These are phyloP conservation scores for Amia ocellicauda DNA, from an alignment of 2,113 vertebrate genomes.

Conservation along the genomic window DNA sequence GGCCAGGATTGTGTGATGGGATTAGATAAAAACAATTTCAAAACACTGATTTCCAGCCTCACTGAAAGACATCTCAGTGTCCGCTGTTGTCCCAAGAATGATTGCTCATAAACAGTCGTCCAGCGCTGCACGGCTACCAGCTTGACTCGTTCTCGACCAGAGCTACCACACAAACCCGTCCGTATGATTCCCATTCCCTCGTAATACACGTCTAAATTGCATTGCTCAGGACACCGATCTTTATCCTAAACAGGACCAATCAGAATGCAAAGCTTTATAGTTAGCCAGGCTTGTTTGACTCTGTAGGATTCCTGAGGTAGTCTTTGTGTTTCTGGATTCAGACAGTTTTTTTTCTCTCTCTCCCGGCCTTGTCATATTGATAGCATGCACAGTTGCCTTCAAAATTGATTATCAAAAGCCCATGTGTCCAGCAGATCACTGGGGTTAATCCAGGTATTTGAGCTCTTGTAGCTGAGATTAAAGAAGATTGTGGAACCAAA, in stretches of 20 bases:
- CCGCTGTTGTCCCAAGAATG: not conserved
- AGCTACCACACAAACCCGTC: too few species aligned
- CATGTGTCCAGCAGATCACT: slow-evolving; percentile 13
- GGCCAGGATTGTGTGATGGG: not conserved
- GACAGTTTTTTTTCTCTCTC: not conserved
- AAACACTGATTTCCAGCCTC: not conserved
- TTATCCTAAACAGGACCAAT: too few species aligned
- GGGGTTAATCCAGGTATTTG: slow-evolving; percentile 25
- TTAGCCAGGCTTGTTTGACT: too few species aligned
- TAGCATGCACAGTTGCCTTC: slow-evolving; percentile 1
- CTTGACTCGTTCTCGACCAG: too few species aligned
- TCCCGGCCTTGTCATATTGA: slow-evolving; percentile 12
- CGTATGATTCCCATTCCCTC: too few species aligned
- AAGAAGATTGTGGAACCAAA: slow-evolving; percentile 1
- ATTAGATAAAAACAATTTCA: not conserved
- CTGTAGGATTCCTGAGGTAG: too few species aligned
- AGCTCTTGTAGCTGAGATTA: slow-evolving; percentile 20
- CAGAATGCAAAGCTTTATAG: too few species aligned
- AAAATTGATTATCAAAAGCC: slow-evolving; percentile 16
- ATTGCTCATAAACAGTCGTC: slow-evolving; percentile 29
- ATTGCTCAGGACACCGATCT: too few species aligned
- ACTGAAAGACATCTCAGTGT: too few species aligned
- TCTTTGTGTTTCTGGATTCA: too few species aligned
- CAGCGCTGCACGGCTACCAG: too few species aligned
- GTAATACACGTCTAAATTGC: too few species aligned